Conservation (phyloP, 2,888 invertebrate species). For the Melieria picta region DNA sequence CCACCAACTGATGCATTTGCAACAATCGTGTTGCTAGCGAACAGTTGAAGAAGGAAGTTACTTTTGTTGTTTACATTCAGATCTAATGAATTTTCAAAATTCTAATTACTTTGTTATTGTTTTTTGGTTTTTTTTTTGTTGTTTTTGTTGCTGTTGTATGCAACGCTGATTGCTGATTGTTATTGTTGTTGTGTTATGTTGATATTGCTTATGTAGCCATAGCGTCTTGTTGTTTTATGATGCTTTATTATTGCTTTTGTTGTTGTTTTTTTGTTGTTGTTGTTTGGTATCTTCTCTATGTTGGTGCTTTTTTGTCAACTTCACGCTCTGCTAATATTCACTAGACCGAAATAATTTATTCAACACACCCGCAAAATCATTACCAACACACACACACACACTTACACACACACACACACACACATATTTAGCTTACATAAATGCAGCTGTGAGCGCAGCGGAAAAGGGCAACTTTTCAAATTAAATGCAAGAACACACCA, state of each 20-base stretch:
- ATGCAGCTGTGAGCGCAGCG: neutral
- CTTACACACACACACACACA: slow-evolving; percentile 18
- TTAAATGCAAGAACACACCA: slow-evolving; percentile 12
- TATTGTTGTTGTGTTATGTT: too few relatives aligned
- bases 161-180: too few relatives aligned
- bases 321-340: slow-evolving; percentile 66
- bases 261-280: neutral
- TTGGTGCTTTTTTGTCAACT: slow-evolving; percentile 61
- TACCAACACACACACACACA: slow-evolving; percentile 38
- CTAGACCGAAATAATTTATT: slow-evolving; percentile 67
- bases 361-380: slow-evolving; percentile 60
- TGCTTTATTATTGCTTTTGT: neutral
- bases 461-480: slow-evolving; percentile 21
- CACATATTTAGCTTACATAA: neutral
- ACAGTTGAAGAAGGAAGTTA: neutral
- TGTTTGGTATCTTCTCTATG: slow-evolving; percentile 34
- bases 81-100: neutral
- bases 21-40: too few relatives aligned
- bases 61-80: neutral
- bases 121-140: too few relatives aligned
- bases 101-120: too few relatives aligned
- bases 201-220: too few relatives aligned
- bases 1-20: too few relatives aligned
- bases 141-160: too few relatives aligned
- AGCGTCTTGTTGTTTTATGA: too few relatives aligned